phyloP scores from a whole-genome alignment of 2,113 vertebrate genomes.

The Lycaon pictus region DNA sequence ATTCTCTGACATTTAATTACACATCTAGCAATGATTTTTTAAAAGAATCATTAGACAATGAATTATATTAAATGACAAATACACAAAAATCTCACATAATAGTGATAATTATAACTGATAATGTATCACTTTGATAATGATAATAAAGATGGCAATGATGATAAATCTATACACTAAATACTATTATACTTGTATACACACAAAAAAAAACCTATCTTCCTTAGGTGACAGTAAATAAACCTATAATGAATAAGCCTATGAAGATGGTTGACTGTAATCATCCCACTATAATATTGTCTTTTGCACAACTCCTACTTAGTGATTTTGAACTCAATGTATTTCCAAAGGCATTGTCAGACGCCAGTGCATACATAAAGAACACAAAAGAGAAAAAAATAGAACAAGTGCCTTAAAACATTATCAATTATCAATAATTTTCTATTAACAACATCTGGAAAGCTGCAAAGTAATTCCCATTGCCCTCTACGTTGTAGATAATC shows the following conservation, averaged over 20 bases:
- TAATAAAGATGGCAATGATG: background rate
- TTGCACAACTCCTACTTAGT: background rate
- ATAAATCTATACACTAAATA: background rate
- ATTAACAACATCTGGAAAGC: background rate
- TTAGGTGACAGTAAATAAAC: background rate
- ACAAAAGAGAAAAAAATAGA: conserved; percentile 8
- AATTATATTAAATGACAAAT: background rate
- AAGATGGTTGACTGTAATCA: background rate
- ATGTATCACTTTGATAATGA: background rate
- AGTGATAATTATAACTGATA: background rate
- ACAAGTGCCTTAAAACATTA: background rate
- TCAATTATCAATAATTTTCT: conserved; percentile 8
- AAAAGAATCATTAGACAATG: background rate
- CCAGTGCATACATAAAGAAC: background rate
- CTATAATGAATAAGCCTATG: background rate
- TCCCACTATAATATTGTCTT: background rate
- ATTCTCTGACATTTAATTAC: background rate
- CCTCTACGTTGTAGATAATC: background rate
- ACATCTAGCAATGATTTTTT: background rate
- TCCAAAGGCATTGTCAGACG: background rate
- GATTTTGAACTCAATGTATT: background rate
- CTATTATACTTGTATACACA: background rate
- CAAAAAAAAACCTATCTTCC: background rate
- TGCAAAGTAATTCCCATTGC: background rate
- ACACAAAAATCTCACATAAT: background rate